These are phyloP conservation scores for Polypedilum pembai DNA, from an alignment of 1,140 invertebrate species.

Conservation along the genomic window DNA sequence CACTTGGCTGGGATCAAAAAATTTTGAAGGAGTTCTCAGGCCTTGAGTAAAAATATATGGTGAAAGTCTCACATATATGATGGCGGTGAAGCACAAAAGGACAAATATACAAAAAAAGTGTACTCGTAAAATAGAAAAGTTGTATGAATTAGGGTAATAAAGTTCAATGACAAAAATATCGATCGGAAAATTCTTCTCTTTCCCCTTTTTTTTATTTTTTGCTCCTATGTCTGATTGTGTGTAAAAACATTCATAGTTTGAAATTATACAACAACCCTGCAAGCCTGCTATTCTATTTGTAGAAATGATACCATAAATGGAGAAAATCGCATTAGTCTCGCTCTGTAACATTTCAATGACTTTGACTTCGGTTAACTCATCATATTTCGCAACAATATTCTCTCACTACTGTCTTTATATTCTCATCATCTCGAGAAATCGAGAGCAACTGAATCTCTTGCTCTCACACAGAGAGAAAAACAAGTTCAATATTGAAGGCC, in stretches of 20 bases:
- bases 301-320: conserved; percentile 10
- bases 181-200: conserved; percentile 4
- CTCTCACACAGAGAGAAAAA: neutral
- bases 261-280: conserved; percentile 10
- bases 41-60: no score
- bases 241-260: neutral
- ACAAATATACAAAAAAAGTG: no score
- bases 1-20: no score
- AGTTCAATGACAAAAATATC: conserved; percentile 9
- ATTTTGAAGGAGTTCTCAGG: no score
- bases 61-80: no score
- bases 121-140: neutral
- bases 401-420: neutral
- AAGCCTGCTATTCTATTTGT: neutral
- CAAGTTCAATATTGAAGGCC: conserved; percentile 25
- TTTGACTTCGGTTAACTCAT: conserved; percentile 17
- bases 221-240: neutral
- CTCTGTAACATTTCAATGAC: conserved; percentile 16
- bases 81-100: no score
- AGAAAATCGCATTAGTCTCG: conserved; percentile 22
- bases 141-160: conserved; percentile 18
- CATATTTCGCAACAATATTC: conserved; percentile 4
- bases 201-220: neutral
- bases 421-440: neutral
- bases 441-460: no score